phyloP scores from a whole-genome alignment of 1,140 invertebrate genomes.

The Formica selysi region DNA sequence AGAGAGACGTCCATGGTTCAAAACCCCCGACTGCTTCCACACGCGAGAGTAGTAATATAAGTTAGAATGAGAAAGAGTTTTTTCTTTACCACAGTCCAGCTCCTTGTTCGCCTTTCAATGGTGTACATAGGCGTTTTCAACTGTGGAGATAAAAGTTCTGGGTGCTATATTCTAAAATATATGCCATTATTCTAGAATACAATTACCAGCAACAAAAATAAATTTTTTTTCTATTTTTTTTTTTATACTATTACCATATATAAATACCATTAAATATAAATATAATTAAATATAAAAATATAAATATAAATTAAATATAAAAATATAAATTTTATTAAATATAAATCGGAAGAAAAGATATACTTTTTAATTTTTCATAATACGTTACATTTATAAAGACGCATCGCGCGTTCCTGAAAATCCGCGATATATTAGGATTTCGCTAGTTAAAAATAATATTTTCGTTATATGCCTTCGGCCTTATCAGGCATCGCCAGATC shows the following conservation, averaged over 20 bases:
- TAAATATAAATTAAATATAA: too few species aligned
- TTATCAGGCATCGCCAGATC: conserved; percentile 16
- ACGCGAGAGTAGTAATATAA: not conserved
- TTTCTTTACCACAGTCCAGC: conserved; percentile 73
- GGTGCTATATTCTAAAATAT: conserved; percentile 81
- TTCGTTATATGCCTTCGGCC: conserved; percentile 6
- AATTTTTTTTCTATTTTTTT: conserved; percentile 33
- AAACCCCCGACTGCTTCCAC: conserved; percentile 51
- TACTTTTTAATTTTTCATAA: not conserved
- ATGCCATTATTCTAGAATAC: conserved; percentile 76
- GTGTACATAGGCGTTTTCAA: conserved; percentile 79
- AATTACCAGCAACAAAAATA: conserved; percentile 79
- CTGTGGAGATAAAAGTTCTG: conserved; percentile 82
- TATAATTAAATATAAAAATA: too few species aligned
- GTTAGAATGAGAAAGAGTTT: not conserved
- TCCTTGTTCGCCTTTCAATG: conserved; percentile 78
- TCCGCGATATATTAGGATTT: conserved; percentile 1
- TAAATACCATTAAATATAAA: too few species aligned
- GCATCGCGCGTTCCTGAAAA: not conserved
- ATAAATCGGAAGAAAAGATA: not conserved
- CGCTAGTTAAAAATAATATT: conserved; percentile 27
- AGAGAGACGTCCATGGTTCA: conserved; percentile 67
- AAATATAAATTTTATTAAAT: too few species aligned
- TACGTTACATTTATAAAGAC: not conserved
- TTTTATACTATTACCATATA: not conserved